Conservation (phyloP, 35 echinoderm and acorn worm genomes). For the Lytechinus variegatus region DNA sequence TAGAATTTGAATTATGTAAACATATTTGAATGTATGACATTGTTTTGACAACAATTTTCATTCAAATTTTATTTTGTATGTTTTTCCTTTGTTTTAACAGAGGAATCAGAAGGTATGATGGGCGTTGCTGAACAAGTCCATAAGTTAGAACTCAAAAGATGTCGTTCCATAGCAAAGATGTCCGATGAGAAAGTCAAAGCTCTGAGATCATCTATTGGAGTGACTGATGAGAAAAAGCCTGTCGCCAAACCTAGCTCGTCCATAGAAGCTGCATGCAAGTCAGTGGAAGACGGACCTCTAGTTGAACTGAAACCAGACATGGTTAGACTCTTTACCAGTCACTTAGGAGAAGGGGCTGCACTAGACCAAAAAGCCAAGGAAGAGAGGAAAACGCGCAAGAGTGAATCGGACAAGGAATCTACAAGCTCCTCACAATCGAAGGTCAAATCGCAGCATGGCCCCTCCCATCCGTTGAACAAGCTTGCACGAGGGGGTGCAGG, state of each 20-base stretch:
- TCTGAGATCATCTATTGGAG: not conserved
- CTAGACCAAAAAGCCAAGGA: not conserved
- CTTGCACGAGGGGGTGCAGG: not conserved
- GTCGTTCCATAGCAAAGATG: constrained; percentile 82
- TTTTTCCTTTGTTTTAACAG: not conserved
- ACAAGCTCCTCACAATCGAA: not conserved
- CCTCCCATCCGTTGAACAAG: constrained; percentile 39
- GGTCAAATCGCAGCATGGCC: constrained; percentile 8
- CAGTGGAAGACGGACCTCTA: not conserved
- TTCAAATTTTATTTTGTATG: not conserved
- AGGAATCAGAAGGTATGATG: not conserved
- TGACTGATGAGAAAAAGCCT: not conserved
- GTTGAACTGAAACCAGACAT: not conserved
- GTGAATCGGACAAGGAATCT: constrained; percentile 15
- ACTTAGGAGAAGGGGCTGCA: not conserved
- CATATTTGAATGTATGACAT: not conserved
- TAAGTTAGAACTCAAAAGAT: constrained; percentile 70
- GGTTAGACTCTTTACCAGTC: constrained; percentile 43
- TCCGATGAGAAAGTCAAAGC: constrained; percentile 61
- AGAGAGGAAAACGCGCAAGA: constrained; percentile 5
- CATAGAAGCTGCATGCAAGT: not conserved
- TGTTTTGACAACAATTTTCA: not conserved
- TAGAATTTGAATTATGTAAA: not conserved
- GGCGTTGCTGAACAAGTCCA: not conserved
- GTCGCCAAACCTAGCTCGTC: not conserved